Evolutionary conservation across 30 jellyfish, hydroid and myxozoan species (phyloP).

Genomic region (Cassiopea andromeda): DNA sequence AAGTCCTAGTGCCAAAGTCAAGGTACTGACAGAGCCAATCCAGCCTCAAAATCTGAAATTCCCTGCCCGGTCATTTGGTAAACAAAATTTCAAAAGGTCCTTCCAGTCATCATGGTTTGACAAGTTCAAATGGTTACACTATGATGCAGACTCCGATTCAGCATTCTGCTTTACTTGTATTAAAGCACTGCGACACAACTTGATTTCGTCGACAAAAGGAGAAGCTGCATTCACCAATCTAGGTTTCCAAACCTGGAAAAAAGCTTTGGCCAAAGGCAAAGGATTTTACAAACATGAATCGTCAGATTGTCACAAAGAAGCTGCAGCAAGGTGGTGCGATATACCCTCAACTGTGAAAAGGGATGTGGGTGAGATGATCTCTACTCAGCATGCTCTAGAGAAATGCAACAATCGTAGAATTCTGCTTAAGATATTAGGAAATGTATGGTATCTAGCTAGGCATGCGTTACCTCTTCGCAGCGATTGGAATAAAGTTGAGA

Average conservation of each 20-base stretch:
- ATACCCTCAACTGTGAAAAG: constrained; percentile 72
- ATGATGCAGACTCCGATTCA: constrained; percentile 53
- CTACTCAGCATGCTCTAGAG: constrained; percentile 55
- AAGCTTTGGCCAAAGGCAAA: constrained; percentile 53
- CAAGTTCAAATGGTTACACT: constrained; percentile 66
- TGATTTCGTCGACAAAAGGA: constrained; percentile 61
- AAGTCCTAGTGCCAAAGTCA: constrained; percentile 36
- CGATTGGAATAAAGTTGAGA: constrained; percentile 42
- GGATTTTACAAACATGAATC: constrained; percentile 68
- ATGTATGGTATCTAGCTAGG: neutral
- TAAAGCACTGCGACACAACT: constrained; percentile 67
- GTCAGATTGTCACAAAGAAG: constrained; percentile 70
- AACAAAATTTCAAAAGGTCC: constrained; percentile 29
- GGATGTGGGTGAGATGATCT: constrained; percentile 49
- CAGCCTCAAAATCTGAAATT: constrained; percentile 63
- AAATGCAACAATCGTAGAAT: constrained; percentile 36
- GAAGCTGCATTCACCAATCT: constrained; percentile 58
- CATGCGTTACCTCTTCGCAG: constrained; percentile 49
- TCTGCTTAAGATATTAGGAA: neutral
- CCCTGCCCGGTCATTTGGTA: constrained; percentile 54
- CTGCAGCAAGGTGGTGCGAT: constrained; percentile 53
- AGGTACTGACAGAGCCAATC: constrained; percentile 59
- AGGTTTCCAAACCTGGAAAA: constrained; percentile 79
- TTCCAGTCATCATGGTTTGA: constrained; percentile 57
- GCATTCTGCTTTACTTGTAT: constrained; percentile 75